Conservation (phyloP, 2,797 vertebrate genomes). For the Babyrousa celebensis region DNA sequence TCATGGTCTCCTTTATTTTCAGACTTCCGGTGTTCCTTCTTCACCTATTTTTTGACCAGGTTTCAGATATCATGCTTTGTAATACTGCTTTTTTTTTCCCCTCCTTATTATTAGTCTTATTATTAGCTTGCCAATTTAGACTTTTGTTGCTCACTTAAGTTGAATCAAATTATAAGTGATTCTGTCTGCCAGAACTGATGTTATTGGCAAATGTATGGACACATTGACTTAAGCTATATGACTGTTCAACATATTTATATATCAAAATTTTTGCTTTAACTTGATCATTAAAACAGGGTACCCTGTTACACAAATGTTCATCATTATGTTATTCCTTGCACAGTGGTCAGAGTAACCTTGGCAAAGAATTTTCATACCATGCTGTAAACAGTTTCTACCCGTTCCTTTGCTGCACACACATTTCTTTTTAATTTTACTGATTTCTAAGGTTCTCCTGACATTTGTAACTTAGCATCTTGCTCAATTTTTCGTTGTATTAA, state of each 20-base stretch:
- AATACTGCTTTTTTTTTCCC: too few species aligned
- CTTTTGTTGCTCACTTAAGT: neutral
- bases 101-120: neutral
- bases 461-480: constrained; percentile 63
- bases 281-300: neutral
- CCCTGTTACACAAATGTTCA: neutral
- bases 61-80: neutral
- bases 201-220: neutral
- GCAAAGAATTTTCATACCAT: constrained; percentile 45
- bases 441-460: constrained; percentile 72
- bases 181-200: neutral
- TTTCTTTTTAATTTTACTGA: constrained; percentile 71
- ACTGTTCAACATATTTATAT: neutral
- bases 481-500: constrained; percentile 81
- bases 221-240: neutral
- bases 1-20: neutral
- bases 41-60: neutral
- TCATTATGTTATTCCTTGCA: constrained; percentile 47
- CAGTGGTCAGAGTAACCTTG: constrained; percentile 60
- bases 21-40: neutral
- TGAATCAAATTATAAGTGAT: neutral
- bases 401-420: neutral
- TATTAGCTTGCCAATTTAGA: neutral
- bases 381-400: constrained; percentile 26
- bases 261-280: neutral